Base-by-base conservation (phyloP, 2,888 invertebrate species). In the Spilarctia lutea region DNA sequence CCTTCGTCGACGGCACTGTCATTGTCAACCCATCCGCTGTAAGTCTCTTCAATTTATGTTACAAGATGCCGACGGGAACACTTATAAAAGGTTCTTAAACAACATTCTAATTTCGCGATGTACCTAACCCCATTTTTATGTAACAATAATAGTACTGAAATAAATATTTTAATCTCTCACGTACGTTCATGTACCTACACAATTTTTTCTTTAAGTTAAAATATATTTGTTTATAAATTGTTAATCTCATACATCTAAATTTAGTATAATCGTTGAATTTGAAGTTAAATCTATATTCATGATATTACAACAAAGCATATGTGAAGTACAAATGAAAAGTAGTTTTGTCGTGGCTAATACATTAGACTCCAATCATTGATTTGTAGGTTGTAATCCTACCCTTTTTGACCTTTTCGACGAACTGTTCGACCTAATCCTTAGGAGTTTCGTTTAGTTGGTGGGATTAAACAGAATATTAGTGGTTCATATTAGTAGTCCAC, bases 1-100 rank as follows among this genome's bases (percentile, higher is more conserved):
- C 99, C 4, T 99, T 99, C 91, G 97, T 99, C 84, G 99, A 99
- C 92, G 99, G 99, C 83, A 98, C 98, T 42, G 98, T 98, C 80
- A 96, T 98, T 83, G 96, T 97, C 72, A 97, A 97, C 88, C 97
- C 97, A 74, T 94, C 94, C 88, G 96, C 94, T 91, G 97, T 97
- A 93, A 94, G 95, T 88, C n/a, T 27, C 56, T 56, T 72, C 33
- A 68, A 67, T 39, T 71, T 63, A 66, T 63, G 24, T 56, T 24
- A n/a, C 24, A 69, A 16, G n/a, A 10, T 4, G 24, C 48, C 7
- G 48, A 13, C 8, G 35, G 2, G 8, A 69, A 56, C 24, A 6
- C 13, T 45, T 24, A 68, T 48, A 24, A 13, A 48, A 24, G 11
- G 11, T 68, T 68, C 48, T 2, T 33, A 24, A 18, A 27, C 20